Conservation (phyloP, 1,140 invertebrate genomes). For the Trichoplusia ni region DNA sequence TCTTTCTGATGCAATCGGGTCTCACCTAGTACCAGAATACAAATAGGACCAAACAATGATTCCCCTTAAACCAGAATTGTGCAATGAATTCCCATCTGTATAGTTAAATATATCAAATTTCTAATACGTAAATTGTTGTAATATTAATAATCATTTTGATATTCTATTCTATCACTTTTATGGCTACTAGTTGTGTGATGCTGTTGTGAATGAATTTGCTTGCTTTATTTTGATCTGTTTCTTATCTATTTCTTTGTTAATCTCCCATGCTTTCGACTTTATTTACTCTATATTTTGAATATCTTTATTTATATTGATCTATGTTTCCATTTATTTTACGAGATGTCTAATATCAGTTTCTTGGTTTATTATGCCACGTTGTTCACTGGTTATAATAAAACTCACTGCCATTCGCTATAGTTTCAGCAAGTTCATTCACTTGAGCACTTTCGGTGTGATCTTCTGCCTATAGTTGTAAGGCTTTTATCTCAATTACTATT, state of each 20-base stretch:
- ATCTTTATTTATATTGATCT: not conserved
- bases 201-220: constrained; percentile 20
- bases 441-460: constrained; percentile 26
- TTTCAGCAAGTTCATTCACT: constrained; percentile 17
- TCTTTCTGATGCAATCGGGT: not conserved
- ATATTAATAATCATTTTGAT: constrained; percentile 31
- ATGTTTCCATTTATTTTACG: not conserved
- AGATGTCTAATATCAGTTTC: too few relatives aligned
- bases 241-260: not conserved
- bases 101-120: constrained; percentile 27
- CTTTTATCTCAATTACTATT: constrained; percentile 59
- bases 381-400: not conserved
- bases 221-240: not conserved
- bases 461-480: constrained; percentile 47
- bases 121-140: constrained; percentile 33
- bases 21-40: constrained; percentile 3
- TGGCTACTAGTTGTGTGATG: constrained; percentile 32
- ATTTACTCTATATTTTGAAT: too few relatives aligned
- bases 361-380: not conserved
- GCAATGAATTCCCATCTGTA: constrained; percentile 15
- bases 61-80: not conserved
- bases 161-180: constrained; percentile 30
- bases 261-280: not conserved
- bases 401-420: not conserved
- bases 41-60: constrained; percentile 25